Evolutionary conservation across 2,888 invertebrate genomes (phyloP), one percentile per base, ranked within the genome.

Genomic region (Rhagium mordax): DNA sequence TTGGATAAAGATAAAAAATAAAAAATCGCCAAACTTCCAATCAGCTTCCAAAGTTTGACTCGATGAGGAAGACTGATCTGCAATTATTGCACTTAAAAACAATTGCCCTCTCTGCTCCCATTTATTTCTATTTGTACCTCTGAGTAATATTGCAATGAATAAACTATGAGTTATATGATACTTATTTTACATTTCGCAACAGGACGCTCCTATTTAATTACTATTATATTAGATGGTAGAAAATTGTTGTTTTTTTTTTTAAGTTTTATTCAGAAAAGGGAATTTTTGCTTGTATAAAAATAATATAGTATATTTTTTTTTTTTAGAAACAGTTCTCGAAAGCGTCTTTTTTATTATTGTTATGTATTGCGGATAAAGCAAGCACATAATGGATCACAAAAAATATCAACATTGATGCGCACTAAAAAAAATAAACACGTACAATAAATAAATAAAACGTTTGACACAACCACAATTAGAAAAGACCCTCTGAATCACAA

Each of bases 401-500:
- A 16, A 53, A 33, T 53, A 65, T 65, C 53, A 27, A 65, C 65
- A 65, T 20, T 41, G 51, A 70, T 70, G 70, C 61, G 60, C 27
- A 27, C 61, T 51, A 61, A 48, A 59, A 33, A 47, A 13, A 49
- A 48, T 29, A 21, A 48, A 68, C 47, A 20, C 20, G 21, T 41
- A 33, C 5, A 53, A 65, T 65, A 65, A 65, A 53, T 65, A 65
- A 53, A 65, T 65, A 53, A 53, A 65, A 65, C 53, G 65, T 33
- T 13, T 21, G 13, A 7, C 16, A 51, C 20, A 41, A 53, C 33
- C 65, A 29, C 65, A 33, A 65, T 4, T 67, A 75, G 77, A 72
- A 77, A 75, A 67, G 73, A 74, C 73, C 55, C 75, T 71, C 71
- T 64, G 55, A 74, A 80, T 80, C 80, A 80, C 80, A 79, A 78